Conservation (phyloP, 2,797 vertebrate genomes). For the Sebastes nivosus region DNA sequence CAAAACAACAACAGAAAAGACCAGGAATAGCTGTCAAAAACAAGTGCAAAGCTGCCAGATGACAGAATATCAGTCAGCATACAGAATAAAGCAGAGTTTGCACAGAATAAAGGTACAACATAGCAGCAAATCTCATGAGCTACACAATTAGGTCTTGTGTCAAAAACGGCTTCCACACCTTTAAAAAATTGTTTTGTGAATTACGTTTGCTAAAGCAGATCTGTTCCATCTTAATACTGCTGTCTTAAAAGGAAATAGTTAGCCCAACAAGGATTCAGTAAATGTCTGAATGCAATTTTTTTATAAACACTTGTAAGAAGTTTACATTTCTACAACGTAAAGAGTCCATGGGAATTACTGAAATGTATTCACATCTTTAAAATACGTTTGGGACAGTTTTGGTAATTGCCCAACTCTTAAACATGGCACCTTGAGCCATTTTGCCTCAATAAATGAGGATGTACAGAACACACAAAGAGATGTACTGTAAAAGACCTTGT, state of each 20-base stretch:
- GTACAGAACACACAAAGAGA: neutral
- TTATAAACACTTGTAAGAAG: neutral
- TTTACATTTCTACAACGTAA: neutral
- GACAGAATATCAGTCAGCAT: no score
- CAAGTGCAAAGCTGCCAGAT: no score
- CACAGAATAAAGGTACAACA: no score
- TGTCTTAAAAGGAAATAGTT: neutral
- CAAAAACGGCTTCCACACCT: no score
- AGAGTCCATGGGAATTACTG: neutral
- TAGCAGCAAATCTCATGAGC: no score
- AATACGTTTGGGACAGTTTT: neutral
- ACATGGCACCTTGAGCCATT: neutral
- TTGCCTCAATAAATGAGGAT: neutral
- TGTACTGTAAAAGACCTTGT: neutral
- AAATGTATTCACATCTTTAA: neutral
- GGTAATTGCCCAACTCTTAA: neutral
- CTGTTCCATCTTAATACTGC: no score
- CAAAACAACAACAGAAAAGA: no score
- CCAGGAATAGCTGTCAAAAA: no score
- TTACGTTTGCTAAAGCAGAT: no score
- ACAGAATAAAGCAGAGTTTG: no score
- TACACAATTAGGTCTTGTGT: no score
- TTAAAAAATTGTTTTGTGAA: no score
- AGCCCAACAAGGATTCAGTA: neutral
- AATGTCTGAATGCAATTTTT: neutral